phyloP scores from a whole-genome alignment of 2,113 vertebrate genomes.

The Gnathonemus echidnorhynchus region DNA sequence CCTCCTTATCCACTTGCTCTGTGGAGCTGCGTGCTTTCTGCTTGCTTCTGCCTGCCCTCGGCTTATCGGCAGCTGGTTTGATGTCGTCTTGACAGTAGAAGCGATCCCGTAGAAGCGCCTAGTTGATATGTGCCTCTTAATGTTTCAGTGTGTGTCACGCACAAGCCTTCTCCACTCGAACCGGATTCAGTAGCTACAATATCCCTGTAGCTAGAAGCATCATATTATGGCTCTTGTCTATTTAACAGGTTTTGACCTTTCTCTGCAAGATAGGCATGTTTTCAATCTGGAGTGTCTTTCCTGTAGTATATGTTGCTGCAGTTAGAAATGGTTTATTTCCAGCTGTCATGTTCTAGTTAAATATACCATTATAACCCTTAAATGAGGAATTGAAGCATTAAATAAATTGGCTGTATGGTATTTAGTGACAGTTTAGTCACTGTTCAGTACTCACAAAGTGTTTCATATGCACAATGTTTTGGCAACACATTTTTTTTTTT shows the following conservation, averaged over 20 bases:
- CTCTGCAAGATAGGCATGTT: not conserved
- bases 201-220: not conserved
- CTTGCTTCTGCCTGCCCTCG: not conserved
- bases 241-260: not conserved
- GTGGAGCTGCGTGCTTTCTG: not conserved
- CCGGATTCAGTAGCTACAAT: not conserved
- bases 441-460: not conserved
- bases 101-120: not conserved
- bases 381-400: not conserved
- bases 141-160: not conserved
- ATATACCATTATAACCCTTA: not conserved
- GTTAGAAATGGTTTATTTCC: not conserved
- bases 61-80: not conserved
- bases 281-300: not conserved
- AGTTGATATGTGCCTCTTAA: not conserved
- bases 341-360: not conserved
- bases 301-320: not conserved
- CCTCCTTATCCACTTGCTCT: not conserved
- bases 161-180: not conserved
- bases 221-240: not conserved
- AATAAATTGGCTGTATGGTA: not conserved
- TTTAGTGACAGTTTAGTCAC: not conserved
- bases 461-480: not conserved
- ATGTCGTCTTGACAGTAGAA: not conserved
- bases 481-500: not conserved